A percentile compares a stretch with the other conserved stretches of the same genome.
These are phyloP conservation scores for Mormoops blainvillei DNA, from an alignment of 2,113 vertebrate genomes.

Conservation along the genomic window DNA sequence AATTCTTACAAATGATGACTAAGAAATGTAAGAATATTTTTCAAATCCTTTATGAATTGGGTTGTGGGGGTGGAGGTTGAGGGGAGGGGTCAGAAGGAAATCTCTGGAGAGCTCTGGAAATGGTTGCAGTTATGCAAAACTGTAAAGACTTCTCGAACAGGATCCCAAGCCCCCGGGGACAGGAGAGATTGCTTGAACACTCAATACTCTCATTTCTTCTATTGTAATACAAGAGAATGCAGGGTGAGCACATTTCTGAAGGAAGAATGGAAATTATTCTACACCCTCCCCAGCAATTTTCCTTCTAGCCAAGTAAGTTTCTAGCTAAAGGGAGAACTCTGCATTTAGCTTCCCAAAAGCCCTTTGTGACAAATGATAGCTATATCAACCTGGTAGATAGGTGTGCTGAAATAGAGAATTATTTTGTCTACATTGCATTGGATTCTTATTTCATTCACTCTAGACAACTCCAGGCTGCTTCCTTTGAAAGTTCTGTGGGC, in stretches of 20 bases:
- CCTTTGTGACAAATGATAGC: constrained; percentile 63
- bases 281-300: constrained; percentile 21
- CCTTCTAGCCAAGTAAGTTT: constrained; percentile 36
- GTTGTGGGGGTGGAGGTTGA: background rate
- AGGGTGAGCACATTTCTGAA: background rate
- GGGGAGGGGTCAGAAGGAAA: background rate
- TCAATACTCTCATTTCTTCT: background rate
- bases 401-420: constrained; percentile 44
- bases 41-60: background rate
- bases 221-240: constrained; percentile 1
- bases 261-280: constrained; percentile 4
- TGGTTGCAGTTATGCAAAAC: background rate
- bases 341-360: constrained; percentile 42
- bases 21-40: background rate
- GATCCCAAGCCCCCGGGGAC: background rate
- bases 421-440: constrained; percentile 14
- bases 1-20: background rate
- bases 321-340: constrained; percentile 25
- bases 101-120: background rate
- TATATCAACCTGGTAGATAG: constrained; percentile 34
- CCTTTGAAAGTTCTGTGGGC: constrained; percentile 33
- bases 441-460: constrained; percentile 7
- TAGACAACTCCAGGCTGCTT: background rate
- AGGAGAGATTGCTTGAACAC: background rate
- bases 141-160: background rate